Evolutionary conservation across 2,797 vertebrate genomes (phyloP).

Genomic region (Macroramphosus scolopax): DNA sequence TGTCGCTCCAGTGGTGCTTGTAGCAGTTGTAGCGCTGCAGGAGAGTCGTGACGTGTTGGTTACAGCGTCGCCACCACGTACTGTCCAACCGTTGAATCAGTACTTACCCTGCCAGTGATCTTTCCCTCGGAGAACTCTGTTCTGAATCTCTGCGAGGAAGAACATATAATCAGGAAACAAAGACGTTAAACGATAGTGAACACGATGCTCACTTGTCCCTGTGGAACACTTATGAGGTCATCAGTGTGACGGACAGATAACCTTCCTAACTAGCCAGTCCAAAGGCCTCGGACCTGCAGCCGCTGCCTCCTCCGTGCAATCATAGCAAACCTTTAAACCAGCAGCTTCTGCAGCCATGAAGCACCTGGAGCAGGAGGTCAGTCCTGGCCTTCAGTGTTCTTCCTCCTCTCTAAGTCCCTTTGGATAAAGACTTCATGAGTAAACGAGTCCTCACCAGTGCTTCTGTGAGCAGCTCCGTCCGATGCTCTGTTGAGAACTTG

Average conservation of each 20-base stretch:
- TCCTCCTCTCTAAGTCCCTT: too few species aligned
- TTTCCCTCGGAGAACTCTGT: slow-evolving; percentile 99
- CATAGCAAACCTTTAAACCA: too few species aligned
- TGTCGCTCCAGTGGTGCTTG: slow-evolving; percentile 98
- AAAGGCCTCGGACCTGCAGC: too few species aligned
- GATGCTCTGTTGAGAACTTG: slow-evolving; percentile 98
- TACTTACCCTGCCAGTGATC: slow-evolving; percentile 95
- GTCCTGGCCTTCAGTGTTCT: too few species aligned
- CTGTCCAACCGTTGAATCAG: background rate
- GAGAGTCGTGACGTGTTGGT: too few species aligned
- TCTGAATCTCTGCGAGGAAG: slow-evolving; percentile 87
- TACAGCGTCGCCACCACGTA: too few species aligned
- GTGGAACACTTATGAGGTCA: too few species aligned
- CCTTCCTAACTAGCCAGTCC: too few species aligned
- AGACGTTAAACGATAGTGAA: background rate
- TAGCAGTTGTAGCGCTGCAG: slow-evolving; percentile 94
- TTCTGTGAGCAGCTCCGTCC: slow-evolving; percentile 97
- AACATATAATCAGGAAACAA: background rate
- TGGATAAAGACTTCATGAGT: too few species aligned
- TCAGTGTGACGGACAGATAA: too few species aligned
- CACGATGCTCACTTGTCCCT: background rate
- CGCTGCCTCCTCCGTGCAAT: too few species aligned
- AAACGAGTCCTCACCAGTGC: slow-evolving; percentile 95
- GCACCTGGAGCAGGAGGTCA: too few species aligned
- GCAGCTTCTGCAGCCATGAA: slow-evolving; percentile 15